Evolutionary conservation across 2,888 invertebrate species (phyloP).

Genomic region (Thelaira solivaga): DNA sequence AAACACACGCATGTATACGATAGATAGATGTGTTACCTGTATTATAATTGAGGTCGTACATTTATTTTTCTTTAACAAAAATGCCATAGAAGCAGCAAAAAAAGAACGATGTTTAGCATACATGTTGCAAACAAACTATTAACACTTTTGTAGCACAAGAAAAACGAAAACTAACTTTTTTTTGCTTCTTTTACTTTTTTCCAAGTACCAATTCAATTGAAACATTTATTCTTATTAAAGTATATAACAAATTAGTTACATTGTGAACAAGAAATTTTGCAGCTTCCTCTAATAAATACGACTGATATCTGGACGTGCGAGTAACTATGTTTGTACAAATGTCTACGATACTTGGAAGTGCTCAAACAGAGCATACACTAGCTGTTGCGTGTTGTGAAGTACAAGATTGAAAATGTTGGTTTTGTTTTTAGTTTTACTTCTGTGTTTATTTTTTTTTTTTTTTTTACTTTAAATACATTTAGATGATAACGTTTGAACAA

Average conservation of each 20-base stretch:
- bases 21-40: too few relatives aligned
- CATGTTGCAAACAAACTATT: constrained; percentile 12
- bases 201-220: constrained; percentile 3
- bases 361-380: constrained; percentile 10
- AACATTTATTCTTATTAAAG: constrained; percentile 40
- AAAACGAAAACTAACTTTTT: constrained; percentile 1
- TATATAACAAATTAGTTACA: constrained; percentile 56
- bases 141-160: constrained; percentile 22
- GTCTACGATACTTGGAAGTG: background rate
- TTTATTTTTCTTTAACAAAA: constrained; percentile 30
- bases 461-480: constrained; percentile 17
- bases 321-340: background rate
- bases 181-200: background rate
- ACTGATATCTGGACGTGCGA: constrained; percentile 20
- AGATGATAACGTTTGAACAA: constrained; percentile 56
- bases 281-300: constrained; percentile 54
- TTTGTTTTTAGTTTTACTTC: background rate
- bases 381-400: constrained; percentile 45
- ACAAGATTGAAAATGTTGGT: constrained; percentile 46
- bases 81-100: too few relatives aligned
- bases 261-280: constrained; percentile 55
- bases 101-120: constrained; percentile 7
- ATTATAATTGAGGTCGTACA: constrained; percentile 1
- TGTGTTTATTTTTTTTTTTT: background rate
- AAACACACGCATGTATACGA: too few relatives aligned